A percentile compares a stretch with the other conserved stretches of the same genome.
These are phyloP conservation scores for Desoria tigrina DNA, from an alignment of 2,888 invertebrate genomes.

Conservation along the genomic window DNA sequence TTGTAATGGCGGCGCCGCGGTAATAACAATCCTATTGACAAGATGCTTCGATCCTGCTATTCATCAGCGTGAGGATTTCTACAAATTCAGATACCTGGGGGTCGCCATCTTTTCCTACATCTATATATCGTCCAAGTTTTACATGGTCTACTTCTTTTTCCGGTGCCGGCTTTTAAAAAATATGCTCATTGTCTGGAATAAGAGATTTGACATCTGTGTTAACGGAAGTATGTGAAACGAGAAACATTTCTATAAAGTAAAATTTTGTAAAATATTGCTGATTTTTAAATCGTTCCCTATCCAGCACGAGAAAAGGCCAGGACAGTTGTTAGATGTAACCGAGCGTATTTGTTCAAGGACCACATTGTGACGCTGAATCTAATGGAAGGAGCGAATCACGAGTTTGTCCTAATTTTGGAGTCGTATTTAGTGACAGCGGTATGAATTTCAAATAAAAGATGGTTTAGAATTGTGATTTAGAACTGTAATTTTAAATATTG, in stretches of 20 bases:
- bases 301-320: background rate
- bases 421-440: background rate
- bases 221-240: conserved; percentile 4
- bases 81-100: background rate
- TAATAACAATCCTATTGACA: background rate
- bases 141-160: background rate
- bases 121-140: conserved; percentile 2
- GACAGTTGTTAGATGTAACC: background rate
- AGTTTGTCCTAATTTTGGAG: conserved; percentile 3
- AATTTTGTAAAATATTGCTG: background rate
- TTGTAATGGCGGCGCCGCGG: background rate
- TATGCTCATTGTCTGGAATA: conserved; percentile 5
- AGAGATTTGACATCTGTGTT: conserved; percentile 4
- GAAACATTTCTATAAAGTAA: background rate
- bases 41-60: background rate
- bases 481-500: background rate
- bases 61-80: background rate
- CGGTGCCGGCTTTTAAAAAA: conserved; percentile 10
- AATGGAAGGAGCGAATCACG: conserved; percentile 9
- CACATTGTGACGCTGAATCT: conserved; percentile 9
- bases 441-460: background rate
- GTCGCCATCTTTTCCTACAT: background rate
- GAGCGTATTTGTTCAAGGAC: conserved; percentile 12
- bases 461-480: too few species aligned
- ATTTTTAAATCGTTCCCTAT: too few species aligned